A percentile compares a stretch with the other conserved stretches of the same genome.
phyloP scores from a whole-genome alignment of 2,113 vertebrate species.

The Rynchops niger region DNA sequence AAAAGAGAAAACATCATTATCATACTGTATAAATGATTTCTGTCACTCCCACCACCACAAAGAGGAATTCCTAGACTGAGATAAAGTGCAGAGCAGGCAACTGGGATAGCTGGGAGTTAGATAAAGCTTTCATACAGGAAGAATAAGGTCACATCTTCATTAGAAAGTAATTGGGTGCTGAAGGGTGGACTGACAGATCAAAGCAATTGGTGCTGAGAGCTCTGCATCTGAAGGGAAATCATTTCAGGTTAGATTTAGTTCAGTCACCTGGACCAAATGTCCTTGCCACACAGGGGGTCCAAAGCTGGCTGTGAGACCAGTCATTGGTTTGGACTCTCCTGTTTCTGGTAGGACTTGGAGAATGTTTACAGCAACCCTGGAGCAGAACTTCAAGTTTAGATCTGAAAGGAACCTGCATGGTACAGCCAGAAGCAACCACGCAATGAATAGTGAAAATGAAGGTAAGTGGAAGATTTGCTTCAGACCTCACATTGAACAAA shows the following conservation, averaged over 20 bases:
- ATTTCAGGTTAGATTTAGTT: neutral
- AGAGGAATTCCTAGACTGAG: neutral
- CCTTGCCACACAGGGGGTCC: neutral
- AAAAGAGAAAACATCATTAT: neutral
- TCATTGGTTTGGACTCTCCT: neutral
- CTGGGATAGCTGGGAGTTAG: neutral
- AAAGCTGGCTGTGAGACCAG: neutral
- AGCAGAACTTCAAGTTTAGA: neutral
- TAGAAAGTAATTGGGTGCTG: neutral
- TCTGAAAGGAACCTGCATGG: neutral
- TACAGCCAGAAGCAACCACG: neutral
- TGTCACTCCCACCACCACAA: neutral
- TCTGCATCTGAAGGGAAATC: neutral
- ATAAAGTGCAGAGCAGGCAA: neutral
- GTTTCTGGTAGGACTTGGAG: neutral
- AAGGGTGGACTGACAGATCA: neutral
- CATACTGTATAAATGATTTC: neutral
- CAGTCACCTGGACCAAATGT: neutral
- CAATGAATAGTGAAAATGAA: neutral
- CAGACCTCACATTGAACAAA: neutral
- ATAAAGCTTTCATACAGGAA: neutral
- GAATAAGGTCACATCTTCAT: neutral
- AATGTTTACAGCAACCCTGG: neutral
- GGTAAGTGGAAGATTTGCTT: neutral
- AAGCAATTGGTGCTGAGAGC: neutral